phyloP scores from a whole-genome alignment of 2,888 invertebrate species.

The Bombylius discolor region DNA sequence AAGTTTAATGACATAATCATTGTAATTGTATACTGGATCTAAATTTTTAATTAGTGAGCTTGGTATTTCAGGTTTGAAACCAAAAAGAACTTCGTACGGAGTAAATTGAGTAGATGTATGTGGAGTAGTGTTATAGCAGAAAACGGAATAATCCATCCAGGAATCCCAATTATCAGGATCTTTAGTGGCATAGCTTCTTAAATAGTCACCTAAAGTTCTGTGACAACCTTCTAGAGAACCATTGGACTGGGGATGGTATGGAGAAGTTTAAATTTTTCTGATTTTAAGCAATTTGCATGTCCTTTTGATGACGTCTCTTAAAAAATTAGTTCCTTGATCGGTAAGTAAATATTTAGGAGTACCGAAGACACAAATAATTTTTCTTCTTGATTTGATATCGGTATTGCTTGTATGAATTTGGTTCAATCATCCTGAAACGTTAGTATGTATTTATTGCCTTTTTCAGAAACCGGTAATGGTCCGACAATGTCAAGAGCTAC shows the following conservation, averaged over 20 bases:
- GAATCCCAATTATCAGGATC: constrained; percentile 24
- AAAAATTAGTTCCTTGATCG: not conserved
- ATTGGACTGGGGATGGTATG: constrained; percentile 13
- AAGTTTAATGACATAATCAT: too few species aligned
- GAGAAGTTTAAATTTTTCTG: constrained; percentile 1
- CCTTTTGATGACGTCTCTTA: constrained; percentile 14
- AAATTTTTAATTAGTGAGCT: not conserved
- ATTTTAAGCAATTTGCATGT: not conserved
- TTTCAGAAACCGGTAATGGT: not conserved
- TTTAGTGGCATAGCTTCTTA: constrained; percentile 21
- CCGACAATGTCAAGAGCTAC: not conserved
- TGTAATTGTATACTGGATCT: too few species aligned
- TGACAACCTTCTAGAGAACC: constrained; percentile 24
- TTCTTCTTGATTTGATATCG: not conserved
- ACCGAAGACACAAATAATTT: not conserved
- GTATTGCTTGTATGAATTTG: not conserved
- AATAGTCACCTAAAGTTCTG: constrained; percentile 20
- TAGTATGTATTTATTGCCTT: not conserved
- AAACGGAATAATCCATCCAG: constrained; percentile 20
- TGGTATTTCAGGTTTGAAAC: not conserved
- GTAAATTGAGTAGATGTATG: constrained; percentile 12
- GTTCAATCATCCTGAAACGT: not conserved
- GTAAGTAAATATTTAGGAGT: not conserved
- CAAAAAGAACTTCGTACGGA: not conserved
- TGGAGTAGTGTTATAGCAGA: constrained; percentile 20